A percentile compares a stretch with the other conserved stretches of the same genome.
phyloP scores from a whole-genome alignment of 2,888 invertebrate genomes.

The Augiades crinisus region DNA sequence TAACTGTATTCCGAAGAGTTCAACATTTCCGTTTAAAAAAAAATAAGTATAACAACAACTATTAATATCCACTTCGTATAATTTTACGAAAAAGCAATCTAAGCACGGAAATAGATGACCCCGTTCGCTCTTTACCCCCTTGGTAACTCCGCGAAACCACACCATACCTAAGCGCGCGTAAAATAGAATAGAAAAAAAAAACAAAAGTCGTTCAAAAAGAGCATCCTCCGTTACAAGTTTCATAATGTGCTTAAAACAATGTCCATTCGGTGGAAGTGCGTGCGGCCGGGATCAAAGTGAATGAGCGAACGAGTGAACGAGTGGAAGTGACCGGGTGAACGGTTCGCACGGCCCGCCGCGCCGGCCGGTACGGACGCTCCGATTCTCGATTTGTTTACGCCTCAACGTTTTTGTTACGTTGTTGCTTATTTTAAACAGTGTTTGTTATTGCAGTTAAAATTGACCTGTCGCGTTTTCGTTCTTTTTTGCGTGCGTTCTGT shows the following conservation, averaged over 20 bases:
- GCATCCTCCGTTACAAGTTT: conserved; percentile 18
- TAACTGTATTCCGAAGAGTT: too few relatives aligned
- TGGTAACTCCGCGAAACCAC: too few relatives aligned
- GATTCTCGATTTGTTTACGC: conserved; percentile 21
- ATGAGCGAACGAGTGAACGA: conserved; percentile 48
- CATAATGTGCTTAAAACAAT: conserved; percentile 28
- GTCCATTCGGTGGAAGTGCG: conserved; percentile 64
- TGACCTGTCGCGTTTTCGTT: too few relatives aligned
- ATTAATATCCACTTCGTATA: too few relatives aligned
- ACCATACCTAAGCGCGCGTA: too few relatives aligned
- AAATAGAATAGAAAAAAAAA: conserved; percentile 4
- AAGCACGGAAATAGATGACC: too few relatives aligned
- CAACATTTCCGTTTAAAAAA: too few relatives aligned
- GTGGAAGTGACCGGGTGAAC: conserved; percentile 57
- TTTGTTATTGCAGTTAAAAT: conserved; percentile 10
- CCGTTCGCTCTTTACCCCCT: too few relatives aligned
- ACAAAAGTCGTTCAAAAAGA: conserved; percentile 13
- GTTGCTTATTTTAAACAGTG: conserved; percentile 2
- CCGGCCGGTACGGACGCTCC: conserved; percentile 21
- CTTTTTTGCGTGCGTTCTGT: too few relatives aligned
- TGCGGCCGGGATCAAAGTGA: conserved; percentile 67
- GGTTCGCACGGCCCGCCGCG: conserved; percentile 25
- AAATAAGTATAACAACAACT: too few relatives aligned
- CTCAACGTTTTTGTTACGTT: conserved; percentile 19
- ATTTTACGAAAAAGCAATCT: too few relatives aligned